Evolutionary conservation across 2,888 invertebrate genomes (phyloP), one percentile per base, ranked within the genome.

Genomic region (Netelia melanura): DNA sequence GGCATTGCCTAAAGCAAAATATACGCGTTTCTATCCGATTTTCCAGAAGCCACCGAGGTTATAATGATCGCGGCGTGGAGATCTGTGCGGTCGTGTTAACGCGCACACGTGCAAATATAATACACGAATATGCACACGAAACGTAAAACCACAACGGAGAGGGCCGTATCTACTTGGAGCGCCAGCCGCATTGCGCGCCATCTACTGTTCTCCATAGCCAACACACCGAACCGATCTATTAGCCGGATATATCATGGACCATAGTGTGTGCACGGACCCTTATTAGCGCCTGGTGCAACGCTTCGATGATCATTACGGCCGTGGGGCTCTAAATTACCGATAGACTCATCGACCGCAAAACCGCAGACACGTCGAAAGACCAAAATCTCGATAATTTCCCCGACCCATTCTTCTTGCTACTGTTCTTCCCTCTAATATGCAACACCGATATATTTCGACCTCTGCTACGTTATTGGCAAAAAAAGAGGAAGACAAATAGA

Each of bases 361-460:
- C 81, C 81, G 52, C 67, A 56, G 64, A 54, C 89, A 89, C 88
- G 89, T 87, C 86, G 87, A 89, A 91, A 90, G 90, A 90, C 88
- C 88, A 67, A 80, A 88, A 89, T 90, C 87, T 86, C 88, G 88
- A 90, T 89, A 89, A 90, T 91, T 88, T 87, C 84, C 83, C 87
- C 86, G 87, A 88, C 88, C 87, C 87, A 89, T 89, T 87, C 83
- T 85, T 84, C 76, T 83, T 79, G 78, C 64, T 6, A 62, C 83
- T 70, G 58, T 76, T 77, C 71, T 77, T 74, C 48, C 74, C 23
- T 58, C 23, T 48, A 17, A 44, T 56, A 21, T 43, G 23, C 38
- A 61, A 61, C 21, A 23, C 62, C 11, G 8, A 25, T 11, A 23
- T 62, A 56, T 72, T 30, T 30, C 30, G 6, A 30, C 30, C 30